phyloP scores from a whole-genome alignment of 30 jellyfish, hydroid and myxozoan genomes.

The Aurelia coerulea region DNA sequence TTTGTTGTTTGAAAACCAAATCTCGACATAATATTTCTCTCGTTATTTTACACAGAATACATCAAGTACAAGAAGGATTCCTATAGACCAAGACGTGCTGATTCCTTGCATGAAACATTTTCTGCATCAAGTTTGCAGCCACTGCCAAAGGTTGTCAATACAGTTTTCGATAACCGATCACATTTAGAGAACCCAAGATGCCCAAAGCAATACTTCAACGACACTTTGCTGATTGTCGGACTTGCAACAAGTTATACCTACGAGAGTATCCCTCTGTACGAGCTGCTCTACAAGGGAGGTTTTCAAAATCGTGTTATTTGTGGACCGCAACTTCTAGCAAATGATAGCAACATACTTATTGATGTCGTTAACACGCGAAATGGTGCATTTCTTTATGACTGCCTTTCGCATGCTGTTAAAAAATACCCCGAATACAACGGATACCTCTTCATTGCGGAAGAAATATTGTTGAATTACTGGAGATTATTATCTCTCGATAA shows the following conservation, averaged over 20 bases:
- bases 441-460: conserved; percentile 88
- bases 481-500: conserved; percentile 44
- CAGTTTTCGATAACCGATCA: conserved; percentile 3
- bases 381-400: conserved; percentile 97
- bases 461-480: conserved; percentile 74
- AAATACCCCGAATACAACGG: conserved; percentile 75
- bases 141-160: conserved; percentile 27
- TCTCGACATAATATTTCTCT: no score
- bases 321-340: conserved; percentile 71
- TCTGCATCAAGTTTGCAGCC: conserved; percentile 2
- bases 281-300: conserved; percentile 82
- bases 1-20: no score
- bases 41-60: conserved; percentile 20
- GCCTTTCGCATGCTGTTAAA: conserved; percentile 70
- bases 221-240: conserved; percentile 68
- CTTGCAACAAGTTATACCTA: conserved; percentile 76
- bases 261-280: conserved; percentile 91
- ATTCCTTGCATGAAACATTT: background rate
- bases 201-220: conserved; percentile 59
- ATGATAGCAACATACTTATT: conserved; percentile 54
- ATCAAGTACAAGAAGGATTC: conserved; percentile 18
- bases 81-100: conserved; percentile 12
- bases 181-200: conserved; percentile 9
- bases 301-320: conserved; percentile 77
- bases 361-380: conserved; percentile 77